phyloP scores from a whole-genome alignment of 2,113 vertebrate species.

The Centropristis striata region DNA sequence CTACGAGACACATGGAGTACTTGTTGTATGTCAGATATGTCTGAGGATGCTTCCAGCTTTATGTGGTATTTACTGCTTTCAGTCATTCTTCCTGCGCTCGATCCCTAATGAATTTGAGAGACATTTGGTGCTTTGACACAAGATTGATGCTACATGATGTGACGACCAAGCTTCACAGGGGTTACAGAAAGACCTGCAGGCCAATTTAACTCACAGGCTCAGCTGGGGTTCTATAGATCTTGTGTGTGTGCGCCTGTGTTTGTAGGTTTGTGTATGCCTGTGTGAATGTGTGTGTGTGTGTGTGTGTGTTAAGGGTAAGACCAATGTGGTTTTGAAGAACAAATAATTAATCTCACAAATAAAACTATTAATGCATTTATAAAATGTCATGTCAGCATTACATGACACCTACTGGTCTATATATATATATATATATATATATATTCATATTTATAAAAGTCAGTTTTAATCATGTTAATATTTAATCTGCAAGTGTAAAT shows the following conservation, averaged over 20 bases:
- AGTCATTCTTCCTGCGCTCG: constrained; percentile 50
- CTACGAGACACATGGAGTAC: constrained; percentile 53
- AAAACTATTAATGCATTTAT: not conserved
- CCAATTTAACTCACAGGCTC: constrained; percentile 61
- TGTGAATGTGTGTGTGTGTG: not conserved
- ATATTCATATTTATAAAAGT: not conserved
- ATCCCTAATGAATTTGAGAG: constrained; percentile 71
- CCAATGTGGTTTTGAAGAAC: not conserved
- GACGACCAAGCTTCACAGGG: constrained; percentile 66
- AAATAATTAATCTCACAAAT: too few relatives aligned
- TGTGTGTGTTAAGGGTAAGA: constrained; percentile 13
- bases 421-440: too few relatives aligned
- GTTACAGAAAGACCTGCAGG: constrained; percentile 72
- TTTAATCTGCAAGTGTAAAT: not conserved
- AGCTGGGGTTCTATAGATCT: constrained; percentile 60
- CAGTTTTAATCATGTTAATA: not conserved
- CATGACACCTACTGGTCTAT: not conserved
- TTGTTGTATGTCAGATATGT: constrained; percentile 73
- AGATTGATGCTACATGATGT: constrained; percentile 73
- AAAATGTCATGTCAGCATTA: not conserved
- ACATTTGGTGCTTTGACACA: constrained; percentile 69
- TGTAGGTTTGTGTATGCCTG: constrained; percentile 4
- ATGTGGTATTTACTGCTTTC: constrained; percentile 72
- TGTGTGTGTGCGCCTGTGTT: not conserved
- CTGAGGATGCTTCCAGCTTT: constrained; percentile 70